Conservation (phyloP, 2,888 invertebrate species). For the Drosophila macrospina region DNA sequence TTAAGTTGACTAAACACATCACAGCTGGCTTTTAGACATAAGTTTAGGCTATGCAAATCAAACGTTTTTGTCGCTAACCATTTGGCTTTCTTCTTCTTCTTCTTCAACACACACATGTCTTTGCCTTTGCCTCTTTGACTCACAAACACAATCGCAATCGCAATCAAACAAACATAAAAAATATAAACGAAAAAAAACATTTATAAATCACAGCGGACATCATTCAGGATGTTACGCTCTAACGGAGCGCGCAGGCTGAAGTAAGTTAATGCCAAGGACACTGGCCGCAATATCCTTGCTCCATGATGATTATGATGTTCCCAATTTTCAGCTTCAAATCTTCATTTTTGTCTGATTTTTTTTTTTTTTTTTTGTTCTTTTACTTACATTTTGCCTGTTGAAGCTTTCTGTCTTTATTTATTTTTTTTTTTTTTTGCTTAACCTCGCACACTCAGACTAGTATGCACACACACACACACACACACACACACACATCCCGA, state of each 20-base stretch:
- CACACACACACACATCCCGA: slow-evolving; percentile 16
- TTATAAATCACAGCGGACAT: slow-evolving; percentile 81
- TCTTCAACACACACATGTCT: slow-evolving; percentile 59
- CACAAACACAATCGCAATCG: slow-evolving; percentile 29
- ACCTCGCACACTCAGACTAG: slow-evolving; percentile 14
- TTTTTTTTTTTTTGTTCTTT: slow-evolving; percentile 13
- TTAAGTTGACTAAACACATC: slow-evolving; percentile 32
- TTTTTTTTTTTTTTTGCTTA: slow-evolving; percentile 17
- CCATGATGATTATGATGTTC: slow-evolving; percentile 48
- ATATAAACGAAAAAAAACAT: slow-evolving; percentile 13
- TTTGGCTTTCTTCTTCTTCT: slow-evolving; percentile 61
- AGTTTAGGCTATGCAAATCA: slow-evolving; percentile 49
- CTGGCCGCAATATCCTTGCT: slow-evolving; percentile 27
- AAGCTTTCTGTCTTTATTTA: not conserved
- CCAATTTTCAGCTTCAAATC: slow-evolving; percentile 36
- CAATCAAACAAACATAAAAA: slow-evolving; percentile 20
- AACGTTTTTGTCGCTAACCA: slow-evolving; percentile 56
- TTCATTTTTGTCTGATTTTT: not conserved
- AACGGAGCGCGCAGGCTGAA: slow-evolving; percentile 85
- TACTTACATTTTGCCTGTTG: slow-evolving; percentile 27
- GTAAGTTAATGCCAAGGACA: slow-evolving; percentile 78
- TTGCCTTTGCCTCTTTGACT: slow-evolving; percentile 36
- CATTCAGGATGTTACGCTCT: slow-evolving; percentile 86
- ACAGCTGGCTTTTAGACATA: slow-evolving; percentile 27
- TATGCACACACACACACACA: slow-evolving; percentile 1